These are phyloP conservation scores for Orthonychiurus folsomi DNA, from an alignment of 2,888 invertebrate species.

Conservation along the genomic window DNA sequence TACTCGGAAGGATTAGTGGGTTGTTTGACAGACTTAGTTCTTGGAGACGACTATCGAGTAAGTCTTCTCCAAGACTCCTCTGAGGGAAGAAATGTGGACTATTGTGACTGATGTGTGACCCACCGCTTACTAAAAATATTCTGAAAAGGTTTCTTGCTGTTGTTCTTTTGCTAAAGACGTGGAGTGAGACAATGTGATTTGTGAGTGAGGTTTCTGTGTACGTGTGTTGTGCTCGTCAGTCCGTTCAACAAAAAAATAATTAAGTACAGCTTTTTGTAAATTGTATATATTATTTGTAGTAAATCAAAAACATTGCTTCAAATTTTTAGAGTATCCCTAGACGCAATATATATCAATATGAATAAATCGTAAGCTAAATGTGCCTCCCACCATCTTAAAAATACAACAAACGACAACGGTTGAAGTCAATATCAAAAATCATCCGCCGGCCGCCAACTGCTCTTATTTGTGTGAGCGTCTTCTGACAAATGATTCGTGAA, in stretches of 20 bases:
- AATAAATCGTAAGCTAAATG: not conserved
- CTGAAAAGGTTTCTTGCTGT: too few relatives aligned
- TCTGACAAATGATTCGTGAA: too few relatives aligned
- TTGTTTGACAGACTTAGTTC: conserved; percentile 71
- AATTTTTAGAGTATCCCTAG: not conserved
- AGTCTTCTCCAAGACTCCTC: conserved; percentile 54
- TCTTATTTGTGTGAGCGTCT: too few relatives aligned
- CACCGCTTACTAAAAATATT: not conserved
- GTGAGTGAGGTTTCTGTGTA: too few relatives aligned
- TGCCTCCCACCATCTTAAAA: not conserved
- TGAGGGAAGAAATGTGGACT: conserved; percentile 49
- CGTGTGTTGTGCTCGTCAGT: too few relatives aligned
- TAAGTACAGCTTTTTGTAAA: too few relatives aligned
- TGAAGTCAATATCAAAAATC: too few relatives aligned
- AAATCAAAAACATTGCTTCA: not conserved
- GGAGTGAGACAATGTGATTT: not conserved
- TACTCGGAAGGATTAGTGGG: conserved; percentile 68
- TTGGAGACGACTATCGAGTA: conserved; percentile 70
- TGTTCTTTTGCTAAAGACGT: not conserved
- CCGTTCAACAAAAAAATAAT: not conserved
- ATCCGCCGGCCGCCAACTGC: too few relatives aligned
- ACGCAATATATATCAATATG: not conserved
- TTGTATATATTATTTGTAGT: too few relatives aligned
- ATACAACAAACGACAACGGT: not conserved
- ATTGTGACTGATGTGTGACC: conserved; percentile 33